Conservation (phyloP, 2,113 vertebrate genomes). For the Axis porcinus region DNA sequence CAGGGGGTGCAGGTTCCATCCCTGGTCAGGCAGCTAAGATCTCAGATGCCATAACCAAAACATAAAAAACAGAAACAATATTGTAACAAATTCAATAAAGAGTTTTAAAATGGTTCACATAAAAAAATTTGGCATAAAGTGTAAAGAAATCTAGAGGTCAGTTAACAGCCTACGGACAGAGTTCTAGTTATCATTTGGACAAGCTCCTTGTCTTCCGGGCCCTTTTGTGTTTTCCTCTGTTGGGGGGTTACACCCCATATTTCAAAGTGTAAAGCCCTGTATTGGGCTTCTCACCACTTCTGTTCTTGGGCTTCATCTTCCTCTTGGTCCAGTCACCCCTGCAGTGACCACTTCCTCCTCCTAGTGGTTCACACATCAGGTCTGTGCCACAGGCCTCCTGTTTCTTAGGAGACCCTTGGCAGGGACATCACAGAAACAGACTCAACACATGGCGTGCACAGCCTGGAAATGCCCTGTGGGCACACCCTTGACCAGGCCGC, state of each 20-base stretch:
- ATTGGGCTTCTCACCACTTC: not conserved
- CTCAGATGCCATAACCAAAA: not conserved
- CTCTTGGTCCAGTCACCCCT: not conserved
- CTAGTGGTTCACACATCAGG: no score
- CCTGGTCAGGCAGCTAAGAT: not conserved
- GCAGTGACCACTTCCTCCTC: not conserved
- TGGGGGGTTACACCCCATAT: not conserved
- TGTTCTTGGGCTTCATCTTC: not conserved
- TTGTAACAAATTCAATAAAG: not conserved
- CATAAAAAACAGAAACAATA: not conserved
- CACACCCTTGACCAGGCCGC: not conserved
- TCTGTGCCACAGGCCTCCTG: not conserved
- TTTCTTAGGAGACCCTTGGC: not conserved
- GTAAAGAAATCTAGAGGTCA: not conserved
- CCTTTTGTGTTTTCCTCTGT: not conserved
- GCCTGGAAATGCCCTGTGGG: not conserved
- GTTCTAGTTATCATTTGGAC: not conserved
- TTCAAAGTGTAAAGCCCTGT: not conserved
- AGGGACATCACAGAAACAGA: not conserved
- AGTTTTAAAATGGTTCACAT: not conserved
- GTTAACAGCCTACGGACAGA: not conserved
- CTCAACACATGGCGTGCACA: no score
- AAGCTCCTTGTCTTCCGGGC: not conserved
- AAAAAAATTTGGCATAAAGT: not conserved
- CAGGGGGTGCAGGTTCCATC: not conserved